Conservation (phyloP, 2,797 vertebrate genomes). For the Urocyon cinereoargenteus region DNA sequence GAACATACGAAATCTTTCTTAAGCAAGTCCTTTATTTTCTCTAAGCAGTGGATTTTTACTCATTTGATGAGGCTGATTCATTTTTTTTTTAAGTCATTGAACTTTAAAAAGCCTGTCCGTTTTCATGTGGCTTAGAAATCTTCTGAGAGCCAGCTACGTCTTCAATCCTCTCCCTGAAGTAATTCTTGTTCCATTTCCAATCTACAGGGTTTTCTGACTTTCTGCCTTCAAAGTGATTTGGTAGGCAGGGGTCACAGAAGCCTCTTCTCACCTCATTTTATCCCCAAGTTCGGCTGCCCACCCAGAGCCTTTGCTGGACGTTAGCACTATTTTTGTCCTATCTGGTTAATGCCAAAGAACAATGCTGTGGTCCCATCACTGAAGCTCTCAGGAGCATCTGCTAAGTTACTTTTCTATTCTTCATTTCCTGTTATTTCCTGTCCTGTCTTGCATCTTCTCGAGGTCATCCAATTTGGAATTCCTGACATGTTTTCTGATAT, state of each 20-base stretch:
- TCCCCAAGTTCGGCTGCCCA: conserved; percentile 20
- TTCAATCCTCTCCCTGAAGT: conserved; percentile 48
- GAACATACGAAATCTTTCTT: background rate
- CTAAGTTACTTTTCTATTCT: conserved; percentile 18
- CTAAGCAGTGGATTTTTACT: conserved; percentile 22
- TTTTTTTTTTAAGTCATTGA: conserved; percentile 46
- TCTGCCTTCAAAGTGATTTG: conserved; percentile 50
- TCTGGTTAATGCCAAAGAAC: conserved; percentile 58
- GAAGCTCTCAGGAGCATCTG: background rate
- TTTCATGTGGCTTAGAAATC: conserved; percentile 57
- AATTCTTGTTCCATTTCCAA: conserved; percentile 65
- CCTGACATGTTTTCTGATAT: background rate
- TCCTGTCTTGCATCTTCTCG: background rate
- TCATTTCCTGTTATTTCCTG: conserved; percentile 2
- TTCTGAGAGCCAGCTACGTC: conserved; percentile 39
- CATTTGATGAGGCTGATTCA: conserved; percentile 38
- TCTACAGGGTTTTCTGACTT: conserved; percentile 67
- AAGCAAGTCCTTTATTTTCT: conserved; percentile 51
- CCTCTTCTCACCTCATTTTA: conserved; percentile 56
- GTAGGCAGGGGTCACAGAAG: conserved; percentile 62
- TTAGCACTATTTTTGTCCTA: conserved; percentile 64
- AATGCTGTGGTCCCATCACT: background rate
- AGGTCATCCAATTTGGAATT: conserved; percentile 18
- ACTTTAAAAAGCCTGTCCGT: conserved; percentile 63
- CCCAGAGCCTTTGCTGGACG: conserved; percentile 30